Evolutionary conservation across 2,797 vertebrate genomes (phyloP).

Genomic region (Gadopsis bispinosus): DNA sequence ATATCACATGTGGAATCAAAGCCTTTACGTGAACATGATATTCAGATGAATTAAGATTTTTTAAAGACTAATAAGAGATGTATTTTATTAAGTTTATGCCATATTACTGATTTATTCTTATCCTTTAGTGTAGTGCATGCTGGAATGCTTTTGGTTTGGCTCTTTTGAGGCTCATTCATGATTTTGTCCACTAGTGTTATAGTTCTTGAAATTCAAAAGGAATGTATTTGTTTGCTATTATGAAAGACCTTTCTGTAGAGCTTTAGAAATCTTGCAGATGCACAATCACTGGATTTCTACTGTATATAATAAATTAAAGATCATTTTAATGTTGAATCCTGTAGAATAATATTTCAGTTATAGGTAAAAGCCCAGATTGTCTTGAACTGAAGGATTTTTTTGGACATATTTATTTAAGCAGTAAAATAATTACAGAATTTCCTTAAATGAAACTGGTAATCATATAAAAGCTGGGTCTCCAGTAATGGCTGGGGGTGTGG

Average conservation of each 20-base stretch:
- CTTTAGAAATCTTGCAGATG: constrained; percentile 11
- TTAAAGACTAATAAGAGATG: constrained; percentile 37
- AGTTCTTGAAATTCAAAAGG: constrained; percentile 55
- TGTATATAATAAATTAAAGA: constrained; percentile 5
- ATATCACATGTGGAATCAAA: constrained; percentile 43
- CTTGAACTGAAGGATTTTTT: constrained; percentile 3
- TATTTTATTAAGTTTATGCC: constrained; percentile 42
- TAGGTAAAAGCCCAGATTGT: too few relatives aligned
- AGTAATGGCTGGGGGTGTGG: too few relatives aligned
- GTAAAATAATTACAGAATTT: constrained; percentile 16
- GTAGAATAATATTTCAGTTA: constrained; percentile 20
- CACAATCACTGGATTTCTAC: constrained; percentile 16
- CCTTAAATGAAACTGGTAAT: too few relatives aligned
- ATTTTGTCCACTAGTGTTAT: constrained; percentile 23
- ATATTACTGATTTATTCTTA: constrained; percentile 41
- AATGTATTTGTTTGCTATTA: constrained; percentile 53
- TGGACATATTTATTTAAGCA: constrained; percentile 25
- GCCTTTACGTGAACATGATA: constrained; percentile 37
- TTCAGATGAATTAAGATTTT: constrained; percentile 37
- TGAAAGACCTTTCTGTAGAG: constrained; percentile 31
- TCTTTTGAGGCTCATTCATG: constrained; percentile 17
- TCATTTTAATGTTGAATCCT: constrained; percentile 21
- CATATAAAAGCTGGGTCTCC: too few relatives aligned
- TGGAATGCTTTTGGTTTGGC: constrained; percentile 26
- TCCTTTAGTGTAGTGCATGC: constrained; percentile 40